Percentiles rank a stretch among this genome's conserved stretches.
phyloP scores from a whole-genome alignment of 2,888 invertebrate species.

The Drosophila kuntzei region DNA sequence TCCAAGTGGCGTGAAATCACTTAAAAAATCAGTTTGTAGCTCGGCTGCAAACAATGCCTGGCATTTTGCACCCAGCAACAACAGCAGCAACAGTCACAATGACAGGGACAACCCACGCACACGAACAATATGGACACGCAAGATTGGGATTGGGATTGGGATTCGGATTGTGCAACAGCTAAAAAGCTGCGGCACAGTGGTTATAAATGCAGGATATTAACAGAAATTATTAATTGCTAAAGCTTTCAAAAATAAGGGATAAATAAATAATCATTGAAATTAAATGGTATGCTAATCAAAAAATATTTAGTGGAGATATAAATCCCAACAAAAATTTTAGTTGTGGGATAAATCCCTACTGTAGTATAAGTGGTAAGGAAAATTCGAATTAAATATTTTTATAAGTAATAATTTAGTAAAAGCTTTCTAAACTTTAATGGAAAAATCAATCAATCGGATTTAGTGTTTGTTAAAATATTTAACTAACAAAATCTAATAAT shows the following conservation, averaged over 20 bases:
- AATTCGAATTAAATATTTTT: too few relatives aligned
- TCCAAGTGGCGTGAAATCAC: constrained; percentile 63
- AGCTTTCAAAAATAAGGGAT: background rate
- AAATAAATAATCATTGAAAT: too few relatives aligned
- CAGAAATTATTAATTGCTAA: background rate
- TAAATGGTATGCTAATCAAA: too few relatives aligned
- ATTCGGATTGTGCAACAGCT: constrained; percentile 45
- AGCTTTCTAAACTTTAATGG: too few relatives aligned
- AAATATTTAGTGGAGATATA: too few relatives aligned
- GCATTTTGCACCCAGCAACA: constrained; percentile 49
- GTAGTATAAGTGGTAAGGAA: too few relatives aligned
- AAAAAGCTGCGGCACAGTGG: constrained; percentile 24
- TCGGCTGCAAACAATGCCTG: constrained; percentile 54
- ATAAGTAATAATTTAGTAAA: too few relatives aligned
- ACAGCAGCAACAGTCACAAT: constrained; percentile 5
- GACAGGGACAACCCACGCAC: constrained; percentile 41
- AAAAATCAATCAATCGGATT: too few relatives aligned
- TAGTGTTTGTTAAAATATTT: too few relatives aligned
- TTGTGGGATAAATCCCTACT: too few relatives aligned
- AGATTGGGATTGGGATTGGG: constrained; percentile 27
- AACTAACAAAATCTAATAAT: too few relatives aligned
- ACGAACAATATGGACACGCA: constrained; percentile 61
- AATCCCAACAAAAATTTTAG: too few relatives aligned
- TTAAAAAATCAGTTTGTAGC: constrained; percentile 61
- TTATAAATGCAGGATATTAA: background rate